Evolutionary conservation across 2,888 invertebrate genomes (phyloP), one percentile per base, ranked within the genome.

Genomic region (Blastobasis adustella): DNA sequence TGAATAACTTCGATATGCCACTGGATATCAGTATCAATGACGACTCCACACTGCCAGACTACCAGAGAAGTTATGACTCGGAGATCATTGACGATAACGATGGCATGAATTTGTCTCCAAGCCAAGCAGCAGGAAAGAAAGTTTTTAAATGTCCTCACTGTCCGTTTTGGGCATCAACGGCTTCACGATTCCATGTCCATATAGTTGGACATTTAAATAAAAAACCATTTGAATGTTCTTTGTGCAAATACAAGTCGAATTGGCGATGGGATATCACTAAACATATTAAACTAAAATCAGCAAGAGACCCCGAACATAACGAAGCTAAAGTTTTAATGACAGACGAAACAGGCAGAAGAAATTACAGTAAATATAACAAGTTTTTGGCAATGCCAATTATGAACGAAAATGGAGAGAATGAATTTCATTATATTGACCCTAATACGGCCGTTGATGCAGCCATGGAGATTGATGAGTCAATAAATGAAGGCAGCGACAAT

Each of bases 221-320:
- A 73, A 96, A 97, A 73, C 98, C 98, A 0, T 98, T 97, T 78
- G 96, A 97, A 81, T 98, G 98, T 83, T 97, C 98, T 1, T 89
- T 96, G 10, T 98, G 98, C 84, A 94, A 95, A 50, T 96, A 97
- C 73, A 93, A 96, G 64, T 97, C 97, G 38, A 98, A 98, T 75
- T 98, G 98, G 97, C 92, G 97, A 59, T 98, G 97, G 96, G 98
- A 98, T 83, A 96, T 98, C 55, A 96, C 96, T 37, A 96, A 98
- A 78, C 98, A 98, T 79, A 97, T 98, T 59, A 94, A 96, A 69
- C 89, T 97, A 66, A 97, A 96, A 87, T 94, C 95, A 6, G 94
- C 94, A 36, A 90, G 96, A 58, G 96, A 96, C 83, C 93, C 93
- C 49, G 93, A 92, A 48, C 97, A 97, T 78, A 92, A 92, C 66